Evolutionary conservation across 1,140 invertebrate species (phyloP), one percentile per base, ranked within the genome.

Genomic region (Hypothenemus hampei): DNA sequence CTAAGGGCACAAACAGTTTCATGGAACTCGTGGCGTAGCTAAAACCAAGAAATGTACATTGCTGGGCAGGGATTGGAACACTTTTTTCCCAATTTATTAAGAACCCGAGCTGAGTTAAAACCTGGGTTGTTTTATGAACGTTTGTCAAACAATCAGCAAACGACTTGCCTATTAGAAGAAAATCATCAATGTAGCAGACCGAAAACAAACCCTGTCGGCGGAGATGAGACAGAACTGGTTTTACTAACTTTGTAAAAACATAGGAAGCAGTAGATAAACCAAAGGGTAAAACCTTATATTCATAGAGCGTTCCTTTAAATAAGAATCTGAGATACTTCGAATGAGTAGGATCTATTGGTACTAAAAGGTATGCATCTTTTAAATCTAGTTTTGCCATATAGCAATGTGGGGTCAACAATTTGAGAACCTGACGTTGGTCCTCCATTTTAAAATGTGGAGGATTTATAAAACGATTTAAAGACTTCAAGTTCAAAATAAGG

Each of bases 331-430:
- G 15, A 41, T 41, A 41, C 20, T 41, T 41, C 20, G 7, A 19
- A 15, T 8, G 20, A 10, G 7, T 13, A 8, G 5, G 5, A 1
- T 41, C 15, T 4, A 41, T 20, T 8, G 39, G 19, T 19, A 41
- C 13, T 20, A 41, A 41, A 21, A 41, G 20, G 20, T 41, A 41
- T 41, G 39, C 39, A 10, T 41, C 39, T 1, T 36, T n/a, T 36
- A 36, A 15, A 13, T 36, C 33, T 5, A 36, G 8, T 19, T 8
- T 19, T 4, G 15, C 15, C 39, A 41, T 20, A 20, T 0, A 41
- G 20, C 39, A 41, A 8, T 41, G 46, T 29, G n/a, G 22, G 7
- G 46, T 44, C 13, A 69, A 55, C 43, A 63, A 16, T 26, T 47
- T 55, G n/a, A 18, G 4, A 4, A 26, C 52, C 13, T 29, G 39